Evolutionary conservation across 2,888 invertebrate genomes (phyloP).

Genomic region (Lordiphosa fenestrarum): DNA sequence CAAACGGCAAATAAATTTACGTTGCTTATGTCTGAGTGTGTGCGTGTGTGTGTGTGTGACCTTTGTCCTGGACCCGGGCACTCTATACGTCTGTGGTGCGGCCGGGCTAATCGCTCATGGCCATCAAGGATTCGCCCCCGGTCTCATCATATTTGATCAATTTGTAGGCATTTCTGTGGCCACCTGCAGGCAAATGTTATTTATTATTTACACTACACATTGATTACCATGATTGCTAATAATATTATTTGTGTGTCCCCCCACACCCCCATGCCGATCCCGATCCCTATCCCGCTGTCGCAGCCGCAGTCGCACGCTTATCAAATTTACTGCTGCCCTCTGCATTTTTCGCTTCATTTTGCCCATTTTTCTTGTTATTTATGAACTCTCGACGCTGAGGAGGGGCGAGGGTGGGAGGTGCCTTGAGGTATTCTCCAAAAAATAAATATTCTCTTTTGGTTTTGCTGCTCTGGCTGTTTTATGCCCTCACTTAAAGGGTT

Average conservation of each 20-base stretch:
- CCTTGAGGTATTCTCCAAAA: constrained; percentile 64
- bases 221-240: constrained; percentile 70
- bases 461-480: constrained; percentile 18
- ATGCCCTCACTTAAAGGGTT: neutral
- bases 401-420: constrained; percentile 33
- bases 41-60: constrained; percentile 34
- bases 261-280: neutral
- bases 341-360: constrained; percentile 51
- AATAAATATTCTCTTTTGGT: constrained; percentile 58
- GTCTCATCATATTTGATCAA: constrained; percentile 71
- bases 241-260: constrained; percentile 50
- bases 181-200: constrained; percentile 51
- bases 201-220: constrained; percentile 72
- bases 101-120: constrained; percentile 48
- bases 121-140: constrained; percentile 32
- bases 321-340: constrained; percentile 28
- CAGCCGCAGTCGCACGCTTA: constrained; percentile 20
- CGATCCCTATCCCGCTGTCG: constrained; percentile 5
- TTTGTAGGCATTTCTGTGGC: constrained; percentile 60
- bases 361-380: constrained; percentile 59
- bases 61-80: constrained; percentile 25
- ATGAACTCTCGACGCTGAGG: constrained; percentile 58
- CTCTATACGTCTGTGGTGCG: constrained; percentile 35
- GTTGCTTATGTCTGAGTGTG: constrained; percentile 42
- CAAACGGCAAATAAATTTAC: constrained; percentile 73